phyloP scores from a whole-genome alignment of 2,797 vertebrate species.

The Enteromius paludinosus region DNA sequence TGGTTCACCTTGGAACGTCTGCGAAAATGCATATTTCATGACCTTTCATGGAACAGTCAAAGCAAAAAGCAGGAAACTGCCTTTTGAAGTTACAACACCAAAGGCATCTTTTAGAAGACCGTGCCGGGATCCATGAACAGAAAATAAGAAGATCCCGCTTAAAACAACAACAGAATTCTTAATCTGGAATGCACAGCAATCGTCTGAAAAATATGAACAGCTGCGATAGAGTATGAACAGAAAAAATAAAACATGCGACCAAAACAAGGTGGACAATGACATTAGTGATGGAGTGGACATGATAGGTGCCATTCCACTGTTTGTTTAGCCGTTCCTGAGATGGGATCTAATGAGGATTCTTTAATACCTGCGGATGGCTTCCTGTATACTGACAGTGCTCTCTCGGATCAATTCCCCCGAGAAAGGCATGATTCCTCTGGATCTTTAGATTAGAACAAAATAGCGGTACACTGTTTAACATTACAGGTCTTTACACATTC shows the following conservation, averaged over 20 bases:
- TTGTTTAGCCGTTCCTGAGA: conserved; percentile 54
- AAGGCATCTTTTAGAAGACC: conserved; percentile 21
- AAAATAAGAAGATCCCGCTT: not conserved
- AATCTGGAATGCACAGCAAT: conserved; percentile 24
- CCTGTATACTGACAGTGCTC: conserved; percentile 69
- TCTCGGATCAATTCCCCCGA: conserved; percentile 77
- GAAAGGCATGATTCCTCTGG: conserved; percentile 78
- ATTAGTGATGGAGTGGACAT: conserved; percentile 51
- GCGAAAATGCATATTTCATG: conserved; percentile 27
- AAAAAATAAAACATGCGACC: conserved; percentile 44
- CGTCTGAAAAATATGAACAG: conserved; percentile 10
- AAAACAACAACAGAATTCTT: conserved; percentile 15
- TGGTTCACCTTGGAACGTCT: conserved; percentile 17
- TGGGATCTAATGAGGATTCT: conserved; percentile 54
- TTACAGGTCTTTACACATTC: conserved; percentile 38
- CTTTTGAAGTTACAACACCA: conserved; percentile 27
- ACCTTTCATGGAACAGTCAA: conserved; percentile 18
- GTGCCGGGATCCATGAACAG: not conserved
- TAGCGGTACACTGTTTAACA: conserved; percentile 55
- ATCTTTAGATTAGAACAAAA: conserved; percentile 76
- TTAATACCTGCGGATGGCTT: conserved; percentile 79
- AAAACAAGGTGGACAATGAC: conserved; percentile 44
- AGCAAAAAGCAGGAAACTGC: conserved; percentile 32
- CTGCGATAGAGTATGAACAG: conserved; percentile 14
- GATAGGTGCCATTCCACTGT: conserved; percentile 54